Percentiles rank a stretch among this genome's conserved stretches.
These are phyloP conservation scores for Euschistus heros DNA, from an alignment of 1,140 invertebrate genomes.

Conservation along the genomic window DNA sequence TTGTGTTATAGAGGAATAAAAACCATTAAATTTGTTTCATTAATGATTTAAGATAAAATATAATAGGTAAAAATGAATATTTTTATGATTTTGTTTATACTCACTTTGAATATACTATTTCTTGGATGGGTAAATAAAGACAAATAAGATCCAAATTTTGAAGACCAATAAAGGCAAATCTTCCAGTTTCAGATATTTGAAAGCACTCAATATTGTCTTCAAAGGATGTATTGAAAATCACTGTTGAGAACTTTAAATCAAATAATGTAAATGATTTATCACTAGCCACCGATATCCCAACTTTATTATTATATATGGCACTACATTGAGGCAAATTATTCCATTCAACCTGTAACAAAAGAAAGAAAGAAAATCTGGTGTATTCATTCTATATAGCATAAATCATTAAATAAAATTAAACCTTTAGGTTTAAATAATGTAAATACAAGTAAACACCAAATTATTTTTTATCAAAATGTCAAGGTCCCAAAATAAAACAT, in stretches of 20 bases:
- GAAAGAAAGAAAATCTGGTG: too few species aligned
- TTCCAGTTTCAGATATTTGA: neutral
- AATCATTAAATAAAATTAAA: too few species aligned
- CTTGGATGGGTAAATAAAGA: neutral
- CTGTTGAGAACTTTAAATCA: neutral
- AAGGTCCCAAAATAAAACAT: too few species aligned
- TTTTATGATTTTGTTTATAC: too few species aligned
- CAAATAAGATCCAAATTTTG: conserved; percentile 2
- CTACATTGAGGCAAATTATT: neutral
- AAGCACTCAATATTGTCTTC: neutral
- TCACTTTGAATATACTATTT: neutral
- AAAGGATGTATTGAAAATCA: neutral
- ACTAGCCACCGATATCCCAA: neutral
- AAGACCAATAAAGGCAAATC: neutral
- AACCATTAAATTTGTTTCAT: too few species aligned
- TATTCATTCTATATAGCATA: too few species aligned
- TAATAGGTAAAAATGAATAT: too few species aligned
- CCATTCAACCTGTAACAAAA: neutral
- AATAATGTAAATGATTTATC: neutral
- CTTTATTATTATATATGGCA: conserved; percentile 6
- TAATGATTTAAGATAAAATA: too few species aligned
- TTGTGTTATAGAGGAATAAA: too few species aligned
- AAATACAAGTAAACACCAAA: too few species aligned
- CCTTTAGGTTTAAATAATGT: too few species aligned
- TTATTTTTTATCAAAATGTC: too few species aligned